These are phyloP conservation scores for Turdus rufiventris DNA, from an alignment of 2,113 vertebrate species.

Conservation along the genomic window DNA sequence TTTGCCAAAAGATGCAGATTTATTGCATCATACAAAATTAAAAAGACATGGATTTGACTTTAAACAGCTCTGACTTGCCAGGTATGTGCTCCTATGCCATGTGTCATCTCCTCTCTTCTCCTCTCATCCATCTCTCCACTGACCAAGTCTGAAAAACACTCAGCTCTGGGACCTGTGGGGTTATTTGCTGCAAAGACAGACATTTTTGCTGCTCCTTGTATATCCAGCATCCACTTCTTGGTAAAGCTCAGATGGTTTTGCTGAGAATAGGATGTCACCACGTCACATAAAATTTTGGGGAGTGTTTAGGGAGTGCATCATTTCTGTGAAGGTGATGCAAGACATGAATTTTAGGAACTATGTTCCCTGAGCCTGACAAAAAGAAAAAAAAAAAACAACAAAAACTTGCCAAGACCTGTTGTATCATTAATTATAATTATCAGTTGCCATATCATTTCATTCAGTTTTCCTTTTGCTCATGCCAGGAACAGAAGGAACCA, in stretches of 20 bases:
- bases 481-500: constrained; percentile 5
- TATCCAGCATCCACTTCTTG: neutral
- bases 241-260: neutral
- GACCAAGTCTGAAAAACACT: neutral
- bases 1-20: neutral
- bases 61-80: neutral
- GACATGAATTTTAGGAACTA: neutral
- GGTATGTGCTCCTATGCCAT: neutral
- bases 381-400: neutral
- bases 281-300: neutral
- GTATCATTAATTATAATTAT: constrained; percentile 5
- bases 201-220: neutral
- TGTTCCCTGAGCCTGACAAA: neutral
- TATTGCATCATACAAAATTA: neutral
- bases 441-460: neutral
- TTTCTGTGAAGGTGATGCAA: neutral
- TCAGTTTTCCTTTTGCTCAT: neutral
- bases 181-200: neutral
- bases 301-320: neutral
- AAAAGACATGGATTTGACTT: neutral
- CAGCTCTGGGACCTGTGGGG: too few species aligned
- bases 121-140: neutral
- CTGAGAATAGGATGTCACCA: neutral
- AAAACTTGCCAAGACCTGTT: neutral
- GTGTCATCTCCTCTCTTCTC: neutral